These are phyloP conservation scores for Tiliacea aurago DNA, from an alignment of 2,888 invertebrate genomes.

Conservation along the genomic window DNA sequence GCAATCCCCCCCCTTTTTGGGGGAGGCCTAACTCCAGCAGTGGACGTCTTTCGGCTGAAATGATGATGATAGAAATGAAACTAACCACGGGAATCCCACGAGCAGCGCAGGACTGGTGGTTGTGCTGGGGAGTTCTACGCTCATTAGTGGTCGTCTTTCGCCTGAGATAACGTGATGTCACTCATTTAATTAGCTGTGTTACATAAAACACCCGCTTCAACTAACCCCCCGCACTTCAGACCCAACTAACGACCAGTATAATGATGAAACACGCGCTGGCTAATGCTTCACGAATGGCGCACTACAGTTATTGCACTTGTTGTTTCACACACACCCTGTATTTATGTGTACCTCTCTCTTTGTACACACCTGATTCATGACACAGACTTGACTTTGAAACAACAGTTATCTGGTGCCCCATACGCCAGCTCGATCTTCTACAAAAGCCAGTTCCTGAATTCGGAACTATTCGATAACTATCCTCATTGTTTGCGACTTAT, in stretches of 20 bases:
- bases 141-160: neutral
- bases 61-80: neutral
- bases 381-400: slow-evolving; percentile 23
- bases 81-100: neutral
- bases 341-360: neutral
- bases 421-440: neutral
- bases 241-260: slow-evolving; percentile 56
- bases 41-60: too few species aligned
- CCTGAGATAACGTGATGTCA: neutral
- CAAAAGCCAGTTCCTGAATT: neutral
- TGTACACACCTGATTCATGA: slow-evolving; percentile 22
- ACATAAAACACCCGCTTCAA: slow-evolving; percentile 19
- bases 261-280: slow-evolving; percentile 60
- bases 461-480: too few species aligned
- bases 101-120: neutral
- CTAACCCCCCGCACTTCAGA: slow-evolving; percentile 6
- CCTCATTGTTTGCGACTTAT: neutral
- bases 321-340: slow-evolving; percentile 12
- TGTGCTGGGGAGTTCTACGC: neutral
- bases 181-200: neutral
- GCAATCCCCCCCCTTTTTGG: too few species aligned
- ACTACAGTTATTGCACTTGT: slow-evolving; percentile 47
- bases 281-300: slow-evolving; percentile 51
- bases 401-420: neutral
- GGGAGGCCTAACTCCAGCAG: too few species aligned